Percentiles rank a stretch among this genome's conserved stretches.
phyloP scores from a whole-genome alignment of 30 jellyfish, hydroid and myxozoan genomes.

The Catostylus mosaicus region DNA sequence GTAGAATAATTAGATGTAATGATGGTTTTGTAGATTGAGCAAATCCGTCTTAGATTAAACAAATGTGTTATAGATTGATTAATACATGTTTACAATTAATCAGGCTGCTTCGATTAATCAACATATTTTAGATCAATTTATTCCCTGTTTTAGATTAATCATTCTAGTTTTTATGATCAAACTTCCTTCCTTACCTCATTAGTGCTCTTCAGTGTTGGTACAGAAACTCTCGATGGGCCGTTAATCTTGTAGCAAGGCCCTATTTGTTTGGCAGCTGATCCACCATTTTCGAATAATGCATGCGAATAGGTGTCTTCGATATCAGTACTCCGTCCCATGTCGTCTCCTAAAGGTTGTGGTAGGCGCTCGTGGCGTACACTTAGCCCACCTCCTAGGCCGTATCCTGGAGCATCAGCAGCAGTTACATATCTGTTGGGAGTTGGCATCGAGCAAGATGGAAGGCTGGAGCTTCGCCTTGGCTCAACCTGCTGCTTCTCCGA shows the following conservation, averaged over 20 bases:
- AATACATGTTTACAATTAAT: too few species aligned
- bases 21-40: background rate
- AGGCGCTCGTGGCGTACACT: background rate
- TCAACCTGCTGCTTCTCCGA: constrained; percentile 6
- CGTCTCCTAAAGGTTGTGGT: background rate
- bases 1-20: too few species aligned
- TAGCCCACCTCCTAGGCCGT: background rate
- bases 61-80: too few species aligned
- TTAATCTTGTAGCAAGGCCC: background rate
- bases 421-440: constrained; percentile 24
- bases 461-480: constrained; percentile 44
- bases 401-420: constrained; percentile 32
- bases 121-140: background rate
- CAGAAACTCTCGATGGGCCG: background rate
- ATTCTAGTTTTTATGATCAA: background rate
- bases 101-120: background rate
- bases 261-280: background rate
- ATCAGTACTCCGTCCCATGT: background rate
- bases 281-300: constrained; percentile 1
- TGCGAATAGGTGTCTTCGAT: background rate
- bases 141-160: background rate
- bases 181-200: background rate
- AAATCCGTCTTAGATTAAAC: background rate
- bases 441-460: constrained; percentile 49
- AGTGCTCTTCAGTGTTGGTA: background rate